Percentiles rank a stretch among this genome's conserved stretches.
Evolutionary conservation across 2,797 vertebrate species (phyloP).

Genomic region (Cirrhinus mrigala): DNA sequence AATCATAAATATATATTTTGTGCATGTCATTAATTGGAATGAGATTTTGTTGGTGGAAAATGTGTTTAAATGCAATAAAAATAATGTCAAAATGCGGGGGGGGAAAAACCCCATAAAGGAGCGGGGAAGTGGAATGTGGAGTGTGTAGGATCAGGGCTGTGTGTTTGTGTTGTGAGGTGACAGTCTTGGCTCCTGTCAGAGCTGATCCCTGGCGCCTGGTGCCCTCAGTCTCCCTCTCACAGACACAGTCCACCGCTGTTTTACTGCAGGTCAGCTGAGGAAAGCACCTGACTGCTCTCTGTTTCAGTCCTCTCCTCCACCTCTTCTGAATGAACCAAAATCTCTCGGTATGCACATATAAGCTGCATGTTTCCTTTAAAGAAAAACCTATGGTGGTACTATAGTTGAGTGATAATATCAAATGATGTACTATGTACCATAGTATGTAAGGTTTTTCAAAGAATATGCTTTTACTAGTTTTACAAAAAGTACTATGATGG

Average conservation of each 20-base stretch:
- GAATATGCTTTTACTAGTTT: neutral
- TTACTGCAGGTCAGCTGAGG: neutral
- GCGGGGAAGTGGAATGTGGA: neutral
- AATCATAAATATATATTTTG: no score
- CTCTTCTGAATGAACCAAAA: neutral
- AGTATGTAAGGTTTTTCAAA: neutral
- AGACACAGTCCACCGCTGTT: slow-evolving; percentile 53
- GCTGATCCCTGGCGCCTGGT: slow-evolving; percentile 71
- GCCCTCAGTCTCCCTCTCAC: slow-evolving; percentile 48
- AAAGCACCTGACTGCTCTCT: neutral
- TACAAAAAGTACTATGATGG: neutral
- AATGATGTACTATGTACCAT: neutral
- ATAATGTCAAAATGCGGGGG: no score
- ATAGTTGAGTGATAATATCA: neutral
- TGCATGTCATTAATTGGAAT: no score
- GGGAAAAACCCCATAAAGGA: no score
- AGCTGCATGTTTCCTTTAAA: neutral
- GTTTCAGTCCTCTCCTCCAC: neutral
- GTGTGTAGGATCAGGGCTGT: slow-evolving; percentile 65
- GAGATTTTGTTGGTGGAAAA: no score
- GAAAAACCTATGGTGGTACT: neutral
- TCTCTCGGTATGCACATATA: neutral
- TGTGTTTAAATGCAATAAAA: neutral
- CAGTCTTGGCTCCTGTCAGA: slow-evolving; percentile 59
- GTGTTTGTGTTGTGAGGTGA: slow-evolving; percentile 72